phyloP scores from a whole-genome alignment of 35 echinoderm and acorn worm species.

The Stichopus chloronotus region DNA sequence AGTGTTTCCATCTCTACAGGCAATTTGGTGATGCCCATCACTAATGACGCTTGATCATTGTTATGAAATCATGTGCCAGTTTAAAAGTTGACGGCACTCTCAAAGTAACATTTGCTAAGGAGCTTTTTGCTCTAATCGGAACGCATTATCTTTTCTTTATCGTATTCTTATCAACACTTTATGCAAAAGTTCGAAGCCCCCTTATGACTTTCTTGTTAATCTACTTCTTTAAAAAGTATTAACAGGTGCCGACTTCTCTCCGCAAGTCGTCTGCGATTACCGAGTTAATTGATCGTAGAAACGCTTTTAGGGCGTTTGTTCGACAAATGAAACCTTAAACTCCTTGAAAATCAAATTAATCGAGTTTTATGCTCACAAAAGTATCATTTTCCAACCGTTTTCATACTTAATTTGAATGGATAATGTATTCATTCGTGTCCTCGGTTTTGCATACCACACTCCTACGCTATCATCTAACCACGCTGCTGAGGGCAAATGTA shows the following conservation, averaged over 20 bases:
- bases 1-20: too few species aligned
- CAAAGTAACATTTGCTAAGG: too few species aligned
- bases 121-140: too few species aligned
- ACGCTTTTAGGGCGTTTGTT: slow-evolving; percentile 11
- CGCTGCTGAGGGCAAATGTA: neutral
- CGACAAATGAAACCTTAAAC: slow-evolving; percentile 45
- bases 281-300: neutral
- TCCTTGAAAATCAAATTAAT: slow-evolving; percentile 3
- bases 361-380: neutral
- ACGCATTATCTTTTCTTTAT: too few species aligned
- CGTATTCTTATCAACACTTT: too few species aligned
- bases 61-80: too few species aligned
- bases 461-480: neutral
- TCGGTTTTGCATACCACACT: neutral
- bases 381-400: neutral
- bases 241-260: neutral
- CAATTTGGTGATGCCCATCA: too few species aligned
- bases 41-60: too few species aligned
- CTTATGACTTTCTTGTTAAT: neutral
- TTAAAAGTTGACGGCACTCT: too few species aligned
- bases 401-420: neutral
- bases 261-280: neutral
- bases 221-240: neutral
- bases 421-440: neutral
- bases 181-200: neutral